Conservation (phyloP, 2,113 vertebrate species). For the Zapus hudsonius region DNA sequence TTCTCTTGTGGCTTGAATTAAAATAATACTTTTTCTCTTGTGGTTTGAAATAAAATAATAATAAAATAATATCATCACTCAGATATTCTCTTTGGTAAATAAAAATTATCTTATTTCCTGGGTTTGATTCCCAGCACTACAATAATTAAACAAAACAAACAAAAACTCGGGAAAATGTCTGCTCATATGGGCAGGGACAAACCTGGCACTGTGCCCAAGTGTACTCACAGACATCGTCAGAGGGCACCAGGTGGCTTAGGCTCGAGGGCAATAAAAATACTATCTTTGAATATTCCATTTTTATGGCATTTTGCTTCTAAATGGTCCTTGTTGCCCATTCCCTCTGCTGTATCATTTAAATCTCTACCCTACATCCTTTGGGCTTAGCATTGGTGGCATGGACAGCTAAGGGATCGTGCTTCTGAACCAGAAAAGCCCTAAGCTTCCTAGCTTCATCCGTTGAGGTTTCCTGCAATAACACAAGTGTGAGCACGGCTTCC, state of each 20-base stretch:
- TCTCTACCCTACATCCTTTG: slow-evolving; percentile 5
- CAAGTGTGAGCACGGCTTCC: slow-evolving; percentile 59
- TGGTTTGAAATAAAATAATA: background rate
- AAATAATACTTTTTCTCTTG: background rate
- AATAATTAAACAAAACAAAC: background rate
- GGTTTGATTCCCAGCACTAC: background rate
- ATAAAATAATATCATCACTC: background rate
- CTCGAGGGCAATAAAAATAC: background rate
- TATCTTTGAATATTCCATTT: background rate
- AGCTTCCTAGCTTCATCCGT: slow-evolving; percentile 66
- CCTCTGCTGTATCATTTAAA: background rate
- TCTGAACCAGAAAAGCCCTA: slow-evolving; percentile 49
- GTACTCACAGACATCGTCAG: background rate
- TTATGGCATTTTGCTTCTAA: background rate
- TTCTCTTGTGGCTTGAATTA: background rate
- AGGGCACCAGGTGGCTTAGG: background rate
- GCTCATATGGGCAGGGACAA: background rate
- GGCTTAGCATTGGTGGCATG: slow-evolving; percentile 23
- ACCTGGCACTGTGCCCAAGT: background rate
- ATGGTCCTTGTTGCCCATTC: background rate
- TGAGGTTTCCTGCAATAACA: slow-evolving; percentile 42
- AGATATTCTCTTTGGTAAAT: background rate
- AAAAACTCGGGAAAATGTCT: background rate
- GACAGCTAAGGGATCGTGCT: slow-evolving; percentile 68
- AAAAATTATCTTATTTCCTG: background rate